Percentiles rank a stretch among this genome's conserved stretches.
Evolutionary conservation across 2,888 invertebrate genomes (phyloP).

Genomic region (Mimachlamys varia): DNA sequence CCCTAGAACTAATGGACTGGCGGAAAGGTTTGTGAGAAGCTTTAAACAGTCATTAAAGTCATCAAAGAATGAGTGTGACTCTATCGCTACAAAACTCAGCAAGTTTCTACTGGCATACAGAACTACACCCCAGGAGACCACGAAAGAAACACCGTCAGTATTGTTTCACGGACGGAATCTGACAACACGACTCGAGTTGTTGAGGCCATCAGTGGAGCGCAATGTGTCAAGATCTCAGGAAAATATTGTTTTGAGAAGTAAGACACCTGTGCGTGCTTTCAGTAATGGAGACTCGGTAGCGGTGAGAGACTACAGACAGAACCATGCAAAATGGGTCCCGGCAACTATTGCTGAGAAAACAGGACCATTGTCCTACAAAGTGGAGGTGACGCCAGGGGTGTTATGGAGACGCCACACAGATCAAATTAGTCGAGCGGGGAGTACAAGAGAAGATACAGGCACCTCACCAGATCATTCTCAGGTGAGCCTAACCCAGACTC

Average conservation of each 20-base stretch:
- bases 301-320: slow-evolving; percentile 46
- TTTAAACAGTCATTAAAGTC: too few species aligned
- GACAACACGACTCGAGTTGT: too few species aligned
- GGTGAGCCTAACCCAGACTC: not conserved
- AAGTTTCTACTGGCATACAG: slow-evolving; percentile 42
- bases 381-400: slow-evolving; percentile 47
- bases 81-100: not conserved
- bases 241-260: too few species aligned
- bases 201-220: too few species aligned
- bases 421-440: slow-evolving; percentile 36
- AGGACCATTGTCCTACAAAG: slow-evolving; percentile 51
- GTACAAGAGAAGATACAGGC: not conserved
- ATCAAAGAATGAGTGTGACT: not conserved
- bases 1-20: too few species aligned
- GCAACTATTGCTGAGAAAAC: slow-evolving; percentile 44
- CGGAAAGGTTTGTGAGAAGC: too few species aligned
- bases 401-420: slow-evolving; percentile 47
- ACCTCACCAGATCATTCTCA: not conserved
- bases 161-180: too few species aligned
- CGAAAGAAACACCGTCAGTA: slow-evolving; percentile 36
- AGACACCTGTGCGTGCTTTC: too few species aligned
- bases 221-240: too few species aligned
- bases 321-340: slow-evolving; percentile 43
- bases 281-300: slow-evolving; percentile 42
- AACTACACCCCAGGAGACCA: slow-evolving; percentile 44